Evolutionary conservation across 2,888 invertebrate species (phyloP), one percentile per base, ranked within the genome.

Genomic region (Argyresthia goedartella): DNA sequence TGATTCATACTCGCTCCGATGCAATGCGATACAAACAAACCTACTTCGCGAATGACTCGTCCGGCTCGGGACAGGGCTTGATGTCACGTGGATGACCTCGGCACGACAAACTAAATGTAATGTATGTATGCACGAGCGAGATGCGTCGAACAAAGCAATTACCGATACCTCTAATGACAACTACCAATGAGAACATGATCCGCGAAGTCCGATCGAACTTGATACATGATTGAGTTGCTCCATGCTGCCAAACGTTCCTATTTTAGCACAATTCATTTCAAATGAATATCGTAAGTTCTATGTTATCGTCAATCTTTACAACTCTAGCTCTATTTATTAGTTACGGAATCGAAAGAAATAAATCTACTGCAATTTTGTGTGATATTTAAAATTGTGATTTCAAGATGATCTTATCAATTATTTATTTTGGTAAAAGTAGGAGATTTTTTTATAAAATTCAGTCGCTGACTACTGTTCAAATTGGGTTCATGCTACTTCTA

Each of bases 381-480:
- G 71, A 74, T 66, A 59, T 63, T 69, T 65, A 62, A 68, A 48
- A 62, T 62, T 67, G 67, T 65, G 73, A 73, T 73, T 71, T 76
- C 61, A 69, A 75, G 71, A 76, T 76, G 75, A 75, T 73, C 71
- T 76, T 77, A 80, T 69, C 60, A 62, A 25, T 25, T 25, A 25
- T 25, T 25, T 73, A 72, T 69, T 49, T 75, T 69, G 70, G 69
- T 80, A 76, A 75, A 75, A 78, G 73, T 77, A 75, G 69, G 73
- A 72, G 73, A 76, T 65, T 73, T 69, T 73, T 69, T 81, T 84
- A 82, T 75, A 84, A 85, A 84, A 81, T 82, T 86, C 85, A 84
- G 85, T 86, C 86, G 76, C 81, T 66, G 76, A 73, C 86, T 85
- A 84, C 79, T 76, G 72, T 63, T 77, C 76, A 81, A 77, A 42